Evolutionary conservation across 92 coral and sea anemone species (phyloP), one percentile per base, ranked within the genome.

Genomic region (Pocillopora grandis): DNA sequence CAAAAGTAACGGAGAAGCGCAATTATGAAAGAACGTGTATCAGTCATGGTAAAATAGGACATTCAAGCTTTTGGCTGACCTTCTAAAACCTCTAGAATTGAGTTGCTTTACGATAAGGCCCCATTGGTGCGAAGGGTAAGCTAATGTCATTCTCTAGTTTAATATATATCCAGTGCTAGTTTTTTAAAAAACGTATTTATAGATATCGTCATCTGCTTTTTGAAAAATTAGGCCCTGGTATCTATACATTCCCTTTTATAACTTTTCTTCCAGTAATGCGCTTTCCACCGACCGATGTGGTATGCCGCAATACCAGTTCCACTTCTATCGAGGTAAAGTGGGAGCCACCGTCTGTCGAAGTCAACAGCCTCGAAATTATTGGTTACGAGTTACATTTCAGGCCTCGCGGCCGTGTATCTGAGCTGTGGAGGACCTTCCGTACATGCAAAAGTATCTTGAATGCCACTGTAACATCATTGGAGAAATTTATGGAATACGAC

Each of bases 401-500:
- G 10, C 60, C 82, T 20, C 82, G 23, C n/a, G 57, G 14, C 10
- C 21, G 15, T 58, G 58, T n/a, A 2, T 15, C 82, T 20, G 16
- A 5, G 31, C 11, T 0, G 42, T 37, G 72, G 72, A 37, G 7
- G 2, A 64, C 42, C 12, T 0, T 1, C 10, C 11, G n/a, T 15
- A 57, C 35, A 18, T 65, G 62, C 16, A 78, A 78, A 60, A 77
- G 63, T 12, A 69, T 61, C 17, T 82, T 60, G 12, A 79, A 71
- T 27, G 52, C 60, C 1, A n/a, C 80, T 10, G 4, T 81, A 35
- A 56, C 13, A 37, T 27, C 49, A 21, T 76, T 90, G 72, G 31
- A 76, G 48, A 86, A 70, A 66, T 90, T 13, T 21, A 86, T 87
- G 11, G 60, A 72, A 21, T 90, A 90, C 55, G 67, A 76, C 31